Conservation (phyloP, 92 coral and sea anemone genomes). For the Siderastrea radians region DNA sequence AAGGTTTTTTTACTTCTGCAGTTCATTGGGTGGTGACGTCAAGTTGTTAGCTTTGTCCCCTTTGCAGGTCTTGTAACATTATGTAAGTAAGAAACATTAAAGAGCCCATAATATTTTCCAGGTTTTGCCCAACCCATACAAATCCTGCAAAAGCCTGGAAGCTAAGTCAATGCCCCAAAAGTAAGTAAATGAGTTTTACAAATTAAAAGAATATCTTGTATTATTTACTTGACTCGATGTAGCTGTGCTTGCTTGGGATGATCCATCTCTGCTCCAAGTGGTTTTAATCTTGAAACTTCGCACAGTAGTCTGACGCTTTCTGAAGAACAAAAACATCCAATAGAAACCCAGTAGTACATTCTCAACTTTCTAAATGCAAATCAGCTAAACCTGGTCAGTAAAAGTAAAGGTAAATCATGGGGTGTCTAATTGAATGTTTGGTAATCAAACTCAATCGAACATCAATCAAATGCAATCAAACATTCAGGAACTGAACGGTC, state of each 20-base stretch:
- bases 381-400: neutral
- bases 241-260: constrained; percentile 3
- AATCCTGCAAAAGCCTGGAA: neutral
- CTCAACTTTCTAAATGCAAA: neutral
- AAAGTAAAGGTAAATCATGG: too few species aligned
- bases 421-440: too few species aligned
- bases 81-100: too few species aligned
- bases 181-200: too few species aligned
- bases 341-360: neutral
- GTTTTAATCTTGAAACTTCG: constrained; percentile 44
- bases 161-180: neutral
- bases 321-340: neutral
- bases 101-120: too few species aligned
- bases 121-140: neutral
- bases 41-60: too few species aligned
- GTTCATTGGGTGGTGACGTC: too few species aligned
- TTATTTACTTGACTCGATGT: constrained; percentile 18
- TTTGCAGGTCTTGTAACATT: too few species aligned
- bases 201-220: neutral
- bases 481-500: too few species aligned
- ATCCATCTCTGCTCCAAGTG: constrained; percentile 16
- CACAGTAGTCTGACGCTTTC: constrained; percentile 53
- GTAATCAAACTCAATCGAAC: too few species aligned
- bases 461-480: too few species aligned
- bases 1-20: too few species aligned